These are phyloP conservation scores for Argynnis bischoffii DNA, from an alignment of 2,888 invertebrate genomes.

Conservation along the genomic window DNA sequence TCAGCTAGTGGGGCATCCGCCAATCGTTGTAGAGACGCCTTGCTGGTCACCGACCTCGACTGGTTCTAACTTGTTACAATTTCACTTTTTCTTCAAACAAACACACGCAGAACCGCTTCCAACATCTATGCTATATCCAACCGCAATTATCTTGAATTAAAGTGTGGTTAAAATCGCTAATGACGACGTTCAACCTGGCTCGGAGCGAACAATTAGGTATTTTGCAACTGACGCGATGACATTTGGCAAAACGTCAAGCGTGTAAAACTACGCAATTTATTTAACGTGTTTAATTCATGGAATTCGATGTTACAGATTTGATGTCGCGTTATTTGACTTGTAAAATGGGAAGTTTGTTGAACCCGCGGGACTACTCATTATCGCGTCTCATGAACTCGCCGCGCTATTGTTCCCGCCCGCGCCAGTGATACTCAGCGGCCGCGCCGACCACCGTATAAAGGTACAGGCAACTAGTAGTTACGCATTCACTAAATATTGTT, in stretches of 20 bases:
- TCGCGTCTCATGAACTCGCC: constrained; percentile 76
- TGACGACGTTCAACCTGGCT: constrained; percentile 28
- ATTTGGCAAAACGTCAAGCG: constrained; percentile 57
- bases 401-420: constrained; percentile 68
- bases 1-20: constrained; percentile 66
- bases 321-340: constrained; percentile 64
- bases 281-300: constrained; percentile 42
- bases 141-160: constrained; percentile 31
- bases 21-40: constrained; percentile 53
- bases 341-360: constrained; percentile 76
- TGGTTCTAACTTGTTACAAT: constrained; percentile 78
- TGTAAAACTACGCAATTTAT: constrained; percentile 54
- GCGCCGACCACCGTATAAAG: constrained; percentile 48
- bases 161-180: constrained; percentile 15
- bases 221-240: constrained; percentile 34
- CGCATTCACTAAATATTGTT: constrained; percentile 29
- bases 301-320: constrained; percentile 60
- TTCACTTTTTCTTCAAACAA: constrained; percentile 70
- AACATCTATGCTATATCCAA: constrained; percentile 31
- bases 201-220: constrained; percentile 30
- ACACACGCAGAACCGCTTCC: constrained; percentile 40
- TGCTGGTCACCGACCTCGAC: constrained; percentile 76
- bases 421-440: constrained; percentile 48
- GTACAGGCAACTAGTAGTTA: constrained; percentile 38
- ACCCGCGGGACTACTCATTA: constrained; percentile 77